These are phyloP conservation scores for Periophthalmodon schlosseri DNA, from an alignment of 2,113 vertebrate species.

Conservation along the genomic window DNA sequence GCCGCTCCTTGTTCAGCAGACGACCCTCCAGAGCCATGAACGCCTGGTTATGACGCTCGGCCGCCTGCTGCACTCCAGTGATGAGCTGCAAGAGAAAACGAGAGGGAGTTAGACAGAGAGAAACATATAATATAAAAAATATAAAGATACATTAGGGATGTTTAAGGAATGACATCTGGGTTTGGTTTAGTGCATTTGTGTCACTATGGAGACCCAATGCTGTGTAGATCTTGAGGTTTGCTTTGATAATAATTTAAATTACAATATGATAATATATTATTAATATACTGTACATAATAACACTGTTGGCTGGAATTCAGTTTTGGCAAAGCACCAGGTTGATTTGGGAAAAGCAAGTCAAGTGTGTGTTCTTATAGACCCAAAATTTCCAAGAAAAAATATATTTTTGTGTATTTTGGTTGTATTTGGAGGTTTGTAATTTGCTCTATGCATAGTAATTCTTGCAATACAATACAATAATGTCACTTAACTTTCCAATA, in stretches of 20 bases:
- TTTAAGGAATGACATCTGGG: background rate
- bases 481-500: too few relatives aligned
- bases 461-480: too few relatives aligned
- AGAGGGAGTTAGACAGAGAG: background rate
- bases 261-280: background rate
- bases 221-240: background rate
- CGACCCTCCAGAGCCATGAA: slow-evolving; percentile 97
- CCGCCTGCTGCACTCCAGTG: slow-evolving; percentile 94
- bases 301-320: too few relatives aligned
- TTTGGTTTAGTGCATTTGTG: background rate
- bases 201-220: background rate
- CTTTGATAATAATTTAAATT: background rate
- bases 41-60: slow-evolving; percentile 95
- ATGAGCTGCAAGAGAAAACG: slow-evolving; percentile 80
- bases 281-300: too few relatives aligned
- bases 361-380: background rate
- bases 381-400: background rate
- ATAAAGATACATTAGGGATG: background rate
- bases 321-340: background rate
- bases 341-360: background rate
- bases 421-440: background rate
- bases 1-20: slow-evolving; percentile 88
- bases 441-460: background rate
- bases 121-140: too few relatives aligned
- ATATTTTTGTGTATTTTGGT: too few relatives aligned